Evolutionary conservation across 2,888 invertebrate species (phyloP).

Genomic region (Agapostemon virescens): DNA sequence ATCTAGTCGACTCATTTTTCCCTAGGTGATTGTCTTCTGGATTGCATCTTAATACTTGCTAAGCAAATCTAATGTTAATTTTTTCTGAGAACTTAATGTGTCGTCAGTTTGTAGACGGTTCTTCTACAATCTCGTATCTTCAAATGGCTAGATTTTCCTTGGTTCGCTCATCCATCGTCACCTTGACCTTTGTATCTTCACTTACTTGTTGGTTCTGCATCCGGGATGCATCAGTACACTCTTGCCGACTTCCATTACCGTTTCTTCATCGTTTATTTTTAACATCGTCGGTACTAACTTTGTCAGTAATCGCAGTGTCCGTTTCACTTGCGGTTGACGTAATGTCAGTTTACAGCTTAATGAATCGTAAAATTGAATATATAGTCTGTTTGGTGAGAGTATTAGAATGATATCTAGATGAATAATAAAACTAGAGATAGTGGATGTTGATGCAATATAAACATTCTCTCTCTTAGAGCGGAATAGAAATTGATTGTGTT

Average conservation of each 20-base stretch:
- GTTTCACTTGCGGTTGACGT: background rate
- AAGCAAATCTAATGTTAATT: background rate
- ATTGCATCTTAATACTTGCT: background rate
- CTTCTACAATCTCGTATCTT: background rate
- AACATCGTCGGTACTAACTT: background rate
- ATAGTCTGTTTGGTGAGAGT: background rate
- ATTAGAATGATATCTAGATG: background rate
- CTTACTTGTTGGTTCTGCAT: background rate
- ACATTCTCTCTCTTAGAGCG: too few relatives aligned
- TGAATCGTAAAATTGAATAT: background rate
- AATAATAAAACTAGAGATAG: background rate
- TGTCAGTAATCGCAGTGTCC: background rate
- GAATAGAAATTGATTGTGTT: too few relatives aligned
- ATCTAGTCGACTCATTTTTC: background rate
- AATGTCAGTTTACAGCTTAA: background rate
- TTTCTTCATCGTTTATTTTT: background rate
- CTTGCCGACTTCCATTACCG: background rate
- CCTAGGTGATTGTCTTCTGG: background rate
- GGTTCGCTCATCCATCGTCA: background rate
- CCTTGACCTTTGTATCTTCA: background rate
- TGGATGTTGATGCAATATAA: too few relatives aligned
- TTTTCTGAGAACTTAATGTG: background rate
- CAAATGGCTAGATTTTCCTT: background rate
- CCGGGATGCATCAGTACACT: background rate
- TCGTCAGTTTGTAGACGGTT: background rate